Base-by-base conservation (phyloP, 2,113 vertebrate species). In the Zingel zingel region DNA sequence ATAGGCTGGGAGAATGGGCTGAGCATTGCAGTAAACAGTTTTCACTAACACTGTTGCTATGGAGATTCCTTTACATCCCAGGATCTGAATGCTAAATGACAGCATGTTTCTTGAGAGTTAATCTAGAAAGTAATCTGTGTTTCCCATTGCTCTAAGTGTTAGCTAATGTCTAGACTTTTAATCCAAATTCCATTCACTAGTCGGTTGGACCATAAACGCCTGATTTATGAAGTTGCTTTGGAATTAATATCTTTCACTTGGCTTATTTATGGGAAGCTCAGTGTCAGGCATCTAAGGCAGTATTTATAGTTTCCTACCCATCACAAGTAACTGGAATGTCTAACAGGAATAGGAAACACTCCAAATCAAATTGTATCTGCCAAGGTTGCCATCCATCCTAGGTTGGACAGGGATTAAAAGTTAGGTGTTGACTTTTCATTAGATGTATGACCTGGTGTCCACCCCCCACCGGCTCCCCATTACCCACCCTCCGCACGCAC, bases 11-110 rank as follows among this genome's bases (percentile, higher is more conserved):
- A 30, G 66, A 92, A 89, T 90, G 54, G 87, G 92, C 91, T 88
- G 67, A 93, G 92, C 90, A 90, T 88, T 78, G 43, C 94, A 87
- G 77, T 77, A 87, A 84, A 92, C 92, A 91, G 89, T 91, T 93
- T 89, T 86, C 87, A 90, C 92, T 93, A 90, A 93, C 94, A 92
- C 92, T 16, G 95, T 97, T 96, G 92, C 96, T 94, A 95, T 95
- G 88, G 96, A 94, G 96, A 97, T 96, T 50, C 1, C 90, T 93
- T 92, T 92, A 93, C 94, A 93, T 95, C 91, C 92, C 93, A 89
- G 91, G 92, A 88, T 93, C 90, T 91, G 47, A 89, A 90, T 88
- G 91, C 92, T 94, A 65, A 78, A 82, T 14, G 85, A 92, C 86
- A 86, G 79, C 82, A 88, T 86, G 65, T 80, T 90, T 56, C 58